phyloP scores from a whole-genome alignment of 2,113 vertebrate species.

The Tachysurus vachellii region DNA sequence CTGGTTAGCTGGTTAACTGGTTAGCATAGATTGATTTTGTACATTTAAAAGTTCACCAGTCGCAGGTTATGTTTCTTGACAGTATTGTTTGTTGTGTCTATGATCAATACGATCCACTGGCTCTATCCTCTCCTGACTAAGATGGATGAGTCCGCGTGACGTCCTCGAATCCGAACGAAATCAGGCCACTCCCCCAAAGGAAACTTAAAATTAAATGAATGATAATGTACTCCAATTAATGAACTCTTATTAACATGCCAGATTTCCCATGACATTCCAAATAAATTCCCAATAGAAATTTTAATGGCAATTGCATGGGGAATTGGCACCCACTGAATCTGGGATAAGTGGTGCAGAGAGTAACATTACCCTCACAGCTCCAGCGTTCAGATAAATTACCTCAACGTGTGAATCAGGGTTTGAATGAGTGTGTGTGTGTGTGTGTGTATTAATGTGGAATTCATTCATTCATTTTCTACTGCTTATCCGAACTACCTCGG shows the following conservation, averaged over 20 bases:
- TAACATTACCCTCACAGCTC: background rate
- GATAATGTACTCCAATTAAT: background rate
- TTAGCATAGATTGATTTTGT: too few relatives aligned
- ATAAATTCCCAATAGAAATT: background rate
- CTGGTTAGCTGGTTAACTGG: too few relatives aligned
- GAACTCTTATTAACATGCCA: background rate
- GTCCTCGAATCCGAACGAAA: background rate
- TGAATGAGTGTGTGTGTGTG: background rate
- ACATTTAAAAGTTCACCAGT: background rate
- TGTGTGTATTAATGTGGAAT: background rate
- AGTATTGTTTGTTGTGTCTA: background rate
- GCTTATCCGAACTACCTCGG: too few relatives aligned
- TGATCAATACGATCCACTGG: constrained; percentile 10
- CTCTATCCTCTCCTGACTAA: constrained; percentile 33
- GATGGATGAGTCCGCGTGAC: constrained; percentile 23
- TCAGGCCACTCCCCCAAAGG: background rate
- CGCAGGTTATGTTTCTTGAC: background rate
- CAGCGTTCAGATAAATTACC: background rate
- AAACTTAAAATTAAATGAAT: background rate
- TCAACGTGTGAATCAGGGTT: background rate
- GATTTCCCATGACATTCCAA: background rate
- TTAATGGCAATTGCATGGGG: background rate
- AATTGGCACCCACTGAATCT: background rate
- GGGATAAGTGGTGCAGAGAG: background rate
- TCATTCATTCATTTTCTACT: background rate